A percentile compares a stretch with the other conserved stretches of the same genome.
phyloP scores from a whole-genome alignment of 2,797 vertebrate genomes.

The Simalia tracyae region DNA sequence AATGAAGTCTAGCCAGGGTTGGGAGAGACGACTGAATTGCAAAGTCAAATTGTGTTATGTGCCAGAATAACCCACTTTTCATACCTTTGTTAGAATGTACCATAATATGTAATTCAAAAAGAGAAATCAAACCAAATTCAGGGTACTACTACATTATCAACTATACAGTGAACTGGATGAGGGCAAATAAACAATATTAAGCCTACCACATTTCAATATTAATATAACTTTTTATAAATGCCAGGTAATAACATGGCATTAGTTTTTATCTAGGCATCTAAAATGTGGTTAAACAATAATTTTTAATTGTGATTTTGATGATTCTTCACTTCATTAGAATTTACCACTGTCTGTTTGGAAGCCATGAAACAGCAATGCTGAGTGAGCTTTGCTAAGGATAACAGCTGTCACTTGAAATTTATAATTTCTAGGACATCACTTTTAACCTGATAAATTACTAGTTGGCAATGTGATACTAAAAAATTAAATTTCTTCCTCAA shows the following conservation, averaged over 20 bases:
- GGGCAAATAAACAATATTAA: background rate
- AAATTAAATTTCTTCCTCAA: background rate
- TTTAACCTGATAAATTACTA: background rate
- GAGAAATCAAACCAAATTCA: background rate
- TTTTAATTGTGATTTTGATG: background rate
- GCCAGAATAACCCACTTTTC: background rate
- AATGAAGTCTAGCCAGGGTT: background rate
- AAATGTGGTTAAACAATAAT: background rate
- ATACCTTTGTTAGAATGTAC: background rate
- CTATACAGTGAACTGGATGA: background rate
- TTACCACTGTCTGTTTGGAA: constrained; percentile 42
- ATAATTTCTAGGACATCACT: background rate
- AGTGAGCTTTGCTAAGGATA: constrained; percentile 49
- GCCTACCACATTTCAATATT: background rate
- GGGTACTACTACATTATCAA: background rate
- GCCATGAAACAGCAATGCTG: constrained; percentile 43
- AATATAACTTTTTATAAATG: constrained; percentile 25
- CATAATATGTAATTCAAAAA: background rate
- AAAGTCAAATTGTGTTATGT: background rate
- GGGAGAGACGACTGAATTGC: background rate
- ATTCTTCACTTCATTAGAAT: constrained; percentile 47
- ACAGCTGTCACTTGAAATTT: constrained; percentile 33
- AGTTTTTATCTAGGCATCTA: constrained; percentile 27
- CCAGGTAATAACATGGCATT: background rate
- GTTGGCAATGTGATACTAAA: background rate